phyloP scores from a whole-genome alignment of 37 sponge, comb jelly and placozoan species.

The Eunapius fragilis region DNA sequence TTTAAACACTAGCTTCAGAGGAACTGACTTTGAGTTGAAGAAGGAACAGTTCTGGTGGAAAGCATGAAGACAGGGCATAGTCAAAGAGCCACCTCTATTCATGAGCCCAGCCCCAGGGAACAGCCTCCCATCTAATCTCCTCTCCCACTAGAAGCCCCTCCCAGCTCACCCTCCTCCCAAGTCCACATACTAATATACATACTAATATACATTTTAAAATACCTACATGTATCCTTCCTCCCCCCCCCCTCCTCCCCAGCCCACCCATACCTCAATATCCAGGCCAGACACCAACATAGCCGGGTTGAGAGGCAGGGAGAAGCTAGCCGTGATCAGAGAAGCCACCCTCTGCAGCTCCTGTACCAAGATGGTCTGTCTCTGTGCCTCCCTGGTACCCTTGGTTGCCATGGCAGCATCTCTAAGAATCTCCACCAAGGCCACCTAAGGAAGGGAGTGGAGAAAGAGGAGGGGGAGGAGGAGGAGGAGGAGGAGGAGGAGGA shows the following conservation, averaged over 20 bases:
- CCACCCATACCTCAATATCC: constrained; percentile 43
- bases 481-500: too few species aligned
- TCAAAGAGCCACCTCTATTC: too few species aligned
- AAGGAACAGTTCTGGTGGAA: constrained; percentile 63
- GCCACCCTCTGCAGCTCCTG: constrained; percentile 42
- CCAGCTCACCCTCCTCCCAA: not conserved
- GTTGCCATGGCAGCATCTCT: constrained; percentile 42
- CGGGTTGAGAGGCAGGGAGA: constrained; percentile 68
- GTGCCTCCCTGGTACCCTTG: constrained; percentile 48
- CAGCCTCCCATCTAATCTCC: not conserved
- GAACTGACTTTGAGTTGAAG: constrained; percentile 88
- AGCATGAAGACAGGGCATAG: not conserved
- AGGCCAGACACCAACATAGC: constrained; percentile 52
- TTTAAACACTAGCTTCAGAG: constrained; percentile 75
- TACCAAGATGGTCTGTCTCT: constrained; percentile 65
- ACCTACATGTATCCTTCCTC: too few species aligned
- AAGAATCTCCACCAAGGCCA: constrained; percentile 51
- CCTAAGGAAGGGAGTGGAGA: constrained; percentile 12
- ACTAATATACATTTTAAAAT: not conserved
- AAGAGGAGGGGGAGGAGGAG: not conserved
- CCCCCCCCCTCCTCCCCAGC: too few species aligned
- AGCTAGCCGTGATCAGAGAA: constrained; percentile 12
- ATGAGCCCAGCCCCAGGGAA: too few species aligned
- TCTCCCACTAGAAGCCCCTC: not conserved
- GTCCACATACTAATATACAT: too few species aligned